These are phyloP conservation scores for Tachyglossus aculeatus DNA, from an alignment of 2,797 vertebrate genomes.

Conservation along the genomic window DNA sequence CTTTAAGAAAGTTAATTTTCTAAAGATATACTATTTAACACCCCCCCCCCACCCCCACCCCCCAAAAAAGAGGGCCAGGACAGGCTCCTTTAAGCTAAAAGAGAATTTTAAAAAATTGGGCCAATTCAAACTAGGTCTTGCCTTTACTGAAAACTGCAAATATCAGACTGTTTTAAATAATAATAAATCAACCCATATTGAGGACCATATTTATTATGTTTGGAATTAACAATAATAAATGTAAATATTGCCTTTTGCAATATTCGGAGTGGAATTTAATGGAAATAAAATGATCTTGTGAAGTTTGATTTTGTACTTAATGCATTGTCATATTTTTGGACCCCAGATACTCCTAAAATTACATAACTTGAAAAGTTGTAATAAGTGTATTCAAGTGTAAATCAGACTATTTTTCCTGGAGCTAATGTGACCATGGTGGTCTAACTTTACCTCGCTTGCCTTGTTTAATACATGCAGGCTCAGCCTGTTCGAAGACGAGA, in stretches of 20 bases:
- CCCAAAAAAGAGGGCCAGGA: slow-evolving; percentile 36
- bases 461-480: slow-evolving; percentile 22
- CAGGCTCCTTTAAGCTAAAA: slow-evolving; percentile 31
- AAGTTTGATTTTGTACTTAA: slow-evolving; percentile 48
- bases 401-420: slow-evolving; percentile 56
- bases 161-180: slow-evolving; percentile 69
- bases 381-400: slow-evolving; percentile 53
- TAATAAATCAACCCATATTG: slow-evolving; percentile 73
- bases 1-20: slow-evolving; percentile 1
- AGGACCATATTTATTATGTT: slow-evolving; percentile 72
- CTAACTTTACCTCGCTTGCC: slow-evolving; percentile 40
- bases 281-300: slow-evolving; percentile 67
- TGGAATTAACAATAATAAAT: slow-evolving; percentile 77
- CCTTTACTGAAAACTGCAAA: slow-evolving; percentile 62
- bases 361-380: slow-evolving; percentile 46
- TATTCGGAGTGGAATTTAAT: slow-evolving; percentile 49
- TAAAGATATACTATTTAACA: not conserved
- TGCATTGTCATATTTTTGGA: slow-evolving; percentile 60
- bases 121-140: slow-evolving; percentile 9
- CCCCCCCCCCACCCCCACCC: not conserved
- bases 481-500: slow-evolving; percentile 24
- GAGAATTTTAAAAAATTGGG: slow-evolving; percentile 46
- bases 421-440: slow-evolving; percentile 15
- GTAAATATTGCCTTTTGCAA: slow-evolving; percentile 59
- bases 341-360: slow-evolving; percentile 23